Evolutionary conservation across 2,113 vertebrate genomes (phyloP), one percentile per base, ranked within the genome.

Genomic region (Lota lota): DNA sequence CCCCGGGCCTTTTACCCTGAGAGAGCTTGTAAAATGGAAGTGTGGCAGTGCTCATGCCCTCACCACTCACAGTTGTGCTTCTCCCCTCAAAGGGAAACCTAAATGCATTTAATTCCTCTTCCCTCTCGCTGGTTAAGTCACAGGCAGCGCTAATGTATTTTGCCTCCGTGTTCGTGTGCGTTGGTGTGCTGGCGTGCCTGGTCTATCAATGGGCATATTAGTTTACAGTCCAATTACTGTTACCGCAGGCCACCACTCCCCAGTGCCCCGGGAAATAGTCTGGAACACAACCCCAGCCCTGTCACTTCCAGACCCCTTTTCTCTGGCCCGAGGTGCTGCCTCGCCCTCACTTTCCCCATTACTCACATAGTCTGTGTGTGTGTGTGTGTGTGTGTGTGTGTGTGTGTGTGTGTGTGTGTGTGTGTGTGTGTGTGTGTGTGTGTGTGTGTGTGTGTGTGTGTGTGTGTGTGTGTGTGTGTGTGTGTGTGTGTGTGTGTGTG

Each of bases 211-310:
- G 69, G 63, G 10, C 10, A 16, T 68, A 75, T 80, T 80, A 59
- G 61, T 80, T 64, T 78, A 6, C 1, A 72, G 66, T 74, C 74
- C 10, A 68, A 53, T 68, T 75, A 63, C 64, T 82, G 77, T 83
- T 76, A 83, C 67, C n/a, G 22, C 70, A 60, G 67, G 68, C 36
- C 60, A 40, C 28, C 61, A 67, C 5, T 61, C 68, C 77, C 75
- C 28, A 22, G 74, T 53, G 74, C n/a, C 65, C 68, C n/a, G 53
- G 77, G 76, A 83, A 87, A 85, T 64, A 61, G 64, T 74, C 69
- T 75, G 84, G 73, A 84, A 77, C 76, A 62, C 56, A 47, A 62
- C 33, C 54, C 64, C 2, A 21, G 19, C 7, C 2, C 40, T 61
- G 20, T 81, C 58, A 51, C 61, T 67, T 18, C 10, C 53, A 17